Base-by-base conservation (phyloP, 2,113 vertebrate species). In the Syrrhaptes paradoxus region DNA sequence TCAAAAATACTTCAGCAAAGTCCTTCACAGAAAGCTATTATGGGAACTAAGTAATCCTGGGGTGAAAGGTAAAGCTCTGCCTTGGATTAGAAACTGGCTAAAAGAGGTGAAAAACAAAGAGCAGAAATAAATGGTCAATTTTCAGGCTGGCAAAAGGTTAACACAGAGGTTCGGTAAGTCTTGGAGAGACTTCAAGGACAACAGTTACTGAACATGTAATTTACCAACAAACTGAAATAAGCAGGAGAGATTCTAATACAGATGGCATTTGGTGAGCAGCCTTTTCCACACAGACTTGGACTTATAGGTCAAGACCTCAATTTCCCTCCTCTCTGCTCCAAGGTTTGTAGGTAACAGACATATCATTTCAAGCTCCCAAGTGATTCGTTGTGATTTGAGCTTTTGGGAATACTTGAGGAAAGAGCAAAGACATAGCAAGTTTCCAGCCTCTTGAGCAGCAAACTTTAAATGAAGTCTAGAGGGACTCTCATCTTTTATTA, bases 251-350 rank as follows among this genome's bases (percentile, higher is more conserved):
- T 95, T 88, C 92, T 91, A 94, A 97, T 96, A 97, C 29, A 97
- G 95, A 96, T 96, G 93, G 85, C 74, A 95, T 96, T 95, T 95
- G 87, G 83, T 92, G 73, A 93, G 61, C 71, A 90, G 73, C 58
- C 63, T 87, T 95, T 94, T 87, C 96, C 93, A 87, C 77, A 87
- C 81, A 83, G 76, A 13, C 74, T 93, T 70, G 81, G 83, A 77
- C 63, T 80, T 89, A 68, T 15, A 84, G 93, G 95, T 97, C 95
- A 80, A 90, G 96, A 97, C 96, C 92, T 96, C 97, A 97, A 95
- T 97, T 97, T 96, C 95, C 95, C 87, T 96, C 70, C 67, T 95
- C 76, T 95, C 78, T 87, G 77, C 83, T 95, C 77, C 85, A 76
- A 94, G 83, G 92, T 89, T 89, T 93, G 92, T 80, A 93, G 85